Percentiles rank a stretch among this genome's conserved stretches.
These are phyloP conservation scores for Syritta pipiens DNA, from an alignment of 2,888 invertebrate genomes.

Conservation along the genomic window DNA sequence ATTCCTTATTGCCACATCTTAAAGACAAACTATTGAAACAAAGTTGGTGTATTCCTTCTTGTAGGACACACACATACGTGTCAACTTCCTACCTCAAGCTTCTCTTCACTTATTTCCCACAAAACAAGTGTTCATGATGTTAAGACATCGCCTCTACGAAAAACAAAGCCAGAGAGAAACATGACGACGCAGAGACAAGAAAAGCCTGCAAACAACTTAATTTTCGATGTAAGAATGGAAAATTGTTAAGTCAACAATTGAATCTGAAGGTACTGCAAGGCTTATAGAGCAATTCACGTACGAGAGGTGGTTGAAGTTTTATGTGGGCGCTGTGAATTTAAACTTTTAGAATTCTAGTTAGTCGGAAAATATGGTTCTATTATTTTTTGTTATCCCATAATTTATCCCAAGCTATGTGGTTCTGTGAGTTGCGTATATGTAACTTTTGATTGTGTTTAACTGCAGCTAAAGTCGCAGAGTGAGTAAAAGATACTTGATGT, in stretches of 20 bases:
- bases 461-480: conserved; percentile 19
- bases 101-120: conserved; percentile 23
- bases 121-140: conserved; percentile 46
- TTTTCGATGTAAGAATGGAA: conserved; percentile 59
- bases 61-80: conserved; percentile 5
- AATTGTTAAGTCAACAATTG: conserved; percentile 65
- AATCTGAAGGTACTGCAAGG: conserved; percentile 27
- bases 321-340: conserved; percentile 20
- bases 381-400: not conserved
- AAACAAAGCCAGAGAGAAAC: conserved; percentile 20
- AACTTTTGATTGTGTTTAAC: conserved; percentile 22
- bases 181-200: conserved; percentile 32
- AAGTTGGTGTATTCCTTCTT: conserved; percentile 10
- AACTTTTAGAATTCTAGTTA: conserved; percentile 24
- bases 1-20: no score
- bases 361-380: conserved; percentile 8
- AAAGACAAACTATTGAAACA: not conserved
- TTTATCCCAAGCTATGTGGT: not conserved
- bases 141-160: conserved; percentile 50
- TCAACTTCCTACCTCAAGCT: conserved; percentile 6
- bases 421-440: no score
- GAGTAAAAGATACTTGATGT: conserved; percentile 28
- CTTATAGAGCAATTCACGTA: conserved; percentile 5
- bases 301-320: not conserved
- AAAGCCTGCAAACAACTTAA: conserved; percentile 66